phyloP scores from a whole-genome alignment of 37 sponge, comb jelly and placozoan species.

The Haliclona indistincta region DNA sequence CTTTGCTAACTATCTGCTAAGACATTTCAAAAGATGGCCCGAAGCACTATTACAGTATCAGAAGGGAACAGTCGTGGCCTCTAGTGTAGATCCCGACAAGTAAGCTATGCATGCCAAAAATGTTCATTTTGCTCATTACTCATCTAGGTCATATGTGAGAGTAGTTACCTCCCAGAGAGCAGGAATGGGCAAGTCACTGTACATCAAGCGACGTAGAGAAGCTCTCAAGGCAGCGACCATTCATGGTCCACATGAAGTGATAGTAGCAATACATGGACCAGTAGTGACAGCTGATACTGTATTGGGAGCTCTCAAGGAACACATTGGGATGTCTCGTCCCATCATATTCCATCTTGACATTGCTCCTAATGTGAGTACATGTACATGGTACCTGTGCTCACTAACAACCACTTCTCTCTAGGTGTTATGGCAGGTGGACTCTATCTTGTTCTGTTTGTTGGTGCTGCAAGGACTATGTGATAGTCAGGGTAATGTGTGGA shows the following conservation, averaged over 20 bases:
- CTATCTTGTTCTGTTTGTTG: slow-evolving; percentile 50
- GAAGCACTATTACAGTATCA: too few relatives aligned
- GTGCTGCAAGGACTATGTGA: slow-evolving; percentile 34
- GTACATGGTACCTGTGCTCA: too few relatives aligned
- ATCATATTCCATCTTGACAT: slow-evolving; percentile 60
- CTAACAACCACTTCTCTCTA: too few relatives aligned
- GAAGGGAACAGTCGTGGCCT: slow-evolving; percentile 1
- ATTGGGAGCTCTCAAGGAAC: slow-evolving; percentile 23
- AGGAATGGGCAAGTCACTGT: slow-evolving; percentile 82
- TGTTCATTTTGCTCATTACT: too few relatives aligned
- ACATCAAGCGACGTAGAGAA: slow-evolving; percentile 47
- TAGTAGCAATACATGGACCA: slow-evolving; percentile 62
- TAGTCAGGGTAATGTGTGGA: slow-evolving; percentile 59
- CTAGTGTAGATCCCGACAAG: slow-evolving; percentile 35
- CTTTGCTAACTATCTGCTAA: slow-evolving; percentile 13
- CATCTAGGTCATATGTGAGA: slow-evolving; percentile 62
- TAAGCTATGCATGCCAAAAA: background rate
- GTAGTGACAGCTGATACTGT: slow-evolving; percentile 45
- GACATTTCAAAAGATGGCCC: slow-evolving; percentile 4
- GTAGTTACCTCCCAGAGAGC: slow-evolving; percentile 57
- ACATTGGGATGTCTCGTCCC: too few relatives aligned
- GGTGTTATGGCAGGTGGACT: slow-evolving; percentile 46
- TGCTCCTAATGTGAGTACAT: slow-evolving; percentile 49
- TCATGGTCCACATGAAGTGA: background rate
- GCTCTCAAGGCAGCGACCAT: background rate